A percentile compares a stretch with the other conserved stretches of the same genome.
These are phyloP conservation scores for Chrosomus eos DNA, from an alignment of 2,797 vertebrate genomes.

Conservation along the genomic window DNA sequence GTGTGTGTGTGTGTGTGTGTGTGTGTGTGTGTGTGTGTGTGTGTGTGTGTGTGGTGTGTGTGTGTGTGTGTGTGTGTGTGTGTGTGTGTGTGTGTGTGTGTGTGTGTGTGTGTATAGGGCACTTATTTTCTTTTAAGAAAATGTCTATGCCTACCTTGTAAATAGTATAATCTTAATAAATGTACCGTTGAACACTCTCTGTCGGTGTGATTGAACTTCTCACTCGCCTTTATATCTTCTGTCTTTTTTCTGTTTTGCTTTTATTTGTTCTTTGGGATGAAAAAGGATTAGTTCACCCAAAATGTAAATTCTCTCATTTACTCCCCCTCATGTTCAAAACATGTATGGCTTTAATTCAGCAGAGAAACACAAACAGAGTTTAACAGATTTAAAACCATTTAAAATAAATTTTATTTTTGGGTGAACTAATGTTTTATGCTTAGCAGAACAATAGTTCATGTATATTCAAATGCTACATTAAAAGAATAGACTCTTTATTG, in stretches of 20 bases:
- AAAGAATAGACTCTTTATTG: background rate
- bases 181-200: slow-evolving; percentile 49
- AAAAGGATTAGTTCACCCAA: background rate
- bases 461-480: background rate
- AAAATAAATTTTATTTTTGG: background rate
- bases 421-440: background rate
- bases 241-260: background rate
- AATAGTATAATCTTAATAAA: slow-evolving; percentile 61
- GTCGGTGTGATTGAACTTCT: background rate
- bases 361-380: background rate
- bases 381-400: background rate
- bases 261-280: background rate
- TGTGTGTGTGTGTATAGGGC: slow-evolving; percentile 25
- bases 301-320: slow-evolving; percentile 6
- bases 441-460: background rate
- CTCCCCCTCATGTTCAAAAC: background rate
- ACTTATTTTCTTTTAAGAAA: slow-evolving; percentile 45
- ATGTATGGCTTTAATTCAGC: background rate
- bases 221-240: background rate
- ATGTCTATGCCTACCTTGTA: slow-evolving; percentile 55
- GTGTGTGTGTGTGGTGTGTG: too few relatives aligned
- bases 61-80: slow-evolving; percentile 11
- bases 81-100: background rate
- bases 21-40: too few relatives aligned
- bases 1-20: too few relatives aligned